These are phyloP conservation scores for Bugulina stolonifera DNA, from an alignment of 2,888 invertebrate genomes.

Conservation along the genomic window DNA sequence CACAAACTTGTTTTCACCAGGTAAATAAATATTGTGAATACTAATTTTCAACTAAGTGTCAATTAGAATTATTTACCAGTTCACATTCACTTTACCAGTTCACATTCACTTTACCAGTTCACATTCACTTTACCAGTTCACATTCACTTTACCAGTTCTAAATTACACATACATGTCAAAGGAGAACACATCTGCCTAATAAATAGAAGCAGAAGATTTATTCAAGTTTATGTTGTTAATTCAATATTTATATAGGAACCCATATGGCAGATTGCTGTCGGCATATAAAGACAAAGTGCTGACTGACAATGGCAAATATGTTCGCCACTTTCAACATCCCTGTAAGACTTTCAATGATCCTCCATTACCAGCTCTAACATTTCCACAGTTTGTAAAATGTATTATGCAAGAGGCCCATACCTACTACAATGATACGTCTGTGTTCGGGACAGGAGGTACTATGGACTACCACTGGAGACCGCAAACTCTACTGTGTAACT, in stretches of 20 bases:
- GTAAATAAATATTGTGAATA: too few species aligned
- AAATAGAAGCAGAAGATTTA: too few species aligned
- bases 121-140: too few species aligned
- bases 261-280: conserved; percentile 13
- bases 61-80: too few species aligned
- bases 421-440: neutral
- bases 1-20: neutral
- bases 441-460: neutral
- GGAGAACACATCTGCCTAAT: too few species aligned
- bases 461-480: conserved; percentile 19
- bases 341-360: neutral
- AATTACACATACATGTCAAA: too few species aligned
- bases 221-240: too few species aligned
- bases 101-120: too few species aligned
- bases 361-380: neutral
- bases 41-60: too few species aligned
- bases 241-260: neutral
- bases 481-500: neutral
- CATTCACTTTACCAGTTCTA: too few species aligned
- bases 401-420: neutral
- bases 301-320: neutral
- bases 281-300: neutral
- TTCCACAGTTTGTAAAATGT: conserved; percentile 10
- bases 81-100: too few species aligned
- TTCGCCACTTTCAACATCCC: neutral